phyloP scores from a whole-genome alignment of 2,797 vertebrate species.

The Halcyon smyrnensis region DNA sequence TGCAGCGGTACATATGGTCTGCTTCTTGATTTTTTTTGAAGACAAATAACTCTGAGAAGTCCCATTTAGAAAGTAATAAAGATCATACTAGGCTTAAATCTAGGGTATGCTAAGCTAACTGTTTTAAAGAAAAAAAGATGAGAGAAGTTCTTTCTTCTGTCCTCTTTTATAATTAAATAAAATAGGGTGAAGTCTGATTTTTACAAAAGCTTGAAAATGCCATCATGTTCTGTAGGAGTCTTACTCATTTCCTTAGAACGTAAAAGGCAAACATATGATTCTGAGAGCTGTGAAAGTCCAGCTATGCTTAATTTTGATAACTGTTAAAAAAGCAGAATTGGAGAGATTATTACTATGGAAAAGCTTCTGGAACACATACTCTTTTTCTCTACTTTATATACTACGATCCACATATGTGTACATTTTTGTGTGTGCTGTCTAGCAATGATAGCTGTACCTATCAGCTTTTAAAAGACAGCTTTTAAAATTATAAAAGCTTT shows the following conservation, averaged over 20 bases:
- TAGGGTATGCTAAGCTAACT: neutral
- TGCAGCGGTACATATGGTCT: conserved; percentile 8
- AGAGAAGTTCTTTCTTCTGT: neutral
- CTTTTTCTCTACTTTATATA: neutral
- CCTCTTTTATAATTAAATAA: neutral
- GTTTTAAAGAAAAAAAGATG: neutral
- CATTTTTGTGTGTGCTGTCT: neutral
- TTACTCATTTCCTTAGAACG: neutral
- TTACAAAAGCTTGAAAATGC: neutral
- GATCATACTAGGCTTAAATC: conserved; percentile 5
- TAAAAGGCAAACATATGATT: neutral
- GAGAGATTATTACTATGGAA: neutral
- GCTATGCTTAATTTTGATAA: neutral
- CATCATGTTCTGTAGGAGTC: neutral
- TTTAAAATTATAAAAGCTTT: neutral
- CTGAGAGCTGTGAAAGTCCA: neutral
- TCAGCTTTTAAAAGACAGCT: neutral
- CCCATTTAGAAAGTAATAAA: conserved; percentile 58
- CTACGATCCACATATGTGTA: neutral
- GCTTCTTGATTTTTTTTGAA: conserved; percentile 54
- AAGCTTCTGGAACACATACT: neutral
- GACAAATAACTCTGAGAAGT: conserved; percentile 51
- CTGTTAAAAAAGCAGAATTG: neutral
- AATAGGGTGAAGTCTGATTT: neutral
- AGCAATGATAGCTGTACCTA: neutral